Evolutionary conservation across 2,888 invertebrate species (phyloP), one percentile per base, ranked within the genome.

Genomic region (Bombylius major): DNA sequence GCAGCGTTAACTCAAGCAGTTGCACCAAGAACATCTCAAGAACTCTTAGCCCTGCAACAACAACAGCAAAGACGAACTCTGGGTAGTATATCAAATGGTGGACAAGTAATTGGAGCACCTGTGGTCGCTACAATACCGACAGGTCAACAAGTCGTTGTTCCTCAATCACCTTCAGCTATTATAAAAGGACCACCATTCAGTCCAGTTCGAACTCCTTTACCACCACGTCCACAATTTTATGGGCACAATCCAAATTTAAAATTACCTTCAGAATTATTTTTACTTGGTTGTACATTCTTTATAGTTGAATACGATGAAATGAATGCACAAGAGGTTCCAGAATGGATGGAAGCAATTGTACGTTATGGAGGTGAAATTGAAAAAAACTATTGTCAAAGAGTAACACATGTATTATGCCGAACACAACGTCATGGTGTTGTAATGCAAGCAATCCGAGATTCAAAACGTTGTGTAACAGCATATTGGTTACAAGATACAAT

Each of bases 401-500:
- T 94, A 50, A 96, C 97, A 1, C 97, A 97, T 72, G 86, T 97
- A 44, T 77, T 98, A 42, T 92, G 94, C 68, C 87, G 91, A 65
- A 90, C 91, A 14, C 94, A 94, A 75, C 82, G 87, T 32, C 91
- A 92, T 69, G 90, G 93, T 31, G 86, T 89, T 52, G 94, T 93
- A 12, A 89, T 91, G 81, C 90, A 94, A 70, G 82, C 81, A n/a
- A 65, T 72, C 50, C 73, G 81, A 47, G 84, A 85, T 64, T 79
- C 81, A 42, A 83, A 83, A 63, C 77, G 86, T 5, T 81, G 90
- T 64, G 87, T 93, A 4, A 91, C 90, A 9, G 83, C 89, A 1
- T 85, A 86, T 69, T 94, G 93, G 93, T 77, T 99, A 42, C 93
- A 89, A 58, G 98, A 99, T 72, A 87, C 92, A 6, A 82, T 98